Conservation (phyloP, 2,797 vertebrate genomes). For the Paedocypris micromegethes region DNA sequence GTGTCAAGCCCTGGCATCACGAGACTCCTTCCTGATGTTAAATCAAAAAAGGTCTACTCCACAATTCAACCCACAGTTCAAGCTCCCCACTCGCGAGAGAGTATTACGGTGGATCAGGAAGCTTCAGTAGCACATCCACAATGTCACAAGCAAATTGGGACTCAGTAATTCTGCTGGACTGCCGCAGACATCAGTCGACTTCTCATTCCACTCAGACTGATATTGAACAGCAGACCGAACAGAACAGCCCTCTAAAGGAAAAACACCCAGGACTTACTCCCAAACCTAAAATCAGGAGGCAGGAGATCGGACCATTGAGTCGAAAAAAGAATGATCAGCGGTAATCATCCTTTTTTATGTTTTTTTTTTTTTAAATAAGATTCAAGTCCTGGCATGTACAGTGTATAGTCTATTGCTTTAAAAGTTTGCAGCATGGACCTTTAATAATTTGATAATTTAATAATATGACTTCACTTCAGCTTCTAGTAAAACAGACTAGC, state of each 20-base stretch:
- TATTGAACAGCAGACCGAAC: constrained; percentile 21
- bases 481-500: too few relatives aligned
- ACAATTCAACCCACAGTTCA: constrained; percentile 57
- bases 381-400: too few relatives aligned
- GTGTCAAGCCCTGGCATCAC: constrained; percentile 47
- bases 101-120: constrained; percentile 22
- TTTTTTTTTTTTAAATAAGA: background rate
- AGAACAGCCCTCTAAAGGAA: constrained; percentile 6
- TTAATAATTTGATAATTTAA: too few relatives aligned
- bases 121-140: background rate
- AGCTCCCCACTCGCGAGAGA: constrained; percentile 26
- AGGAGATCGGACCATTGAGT: constrained; percentile 4
- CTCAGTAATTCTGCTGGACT: background rate
- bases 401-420: too few relatives aligned
- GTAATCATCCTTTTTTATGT: constrained; percentile 43
- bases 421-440: too few relatives aligned
- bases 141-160: constrained; percentile 18
- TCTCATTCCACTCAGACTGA: constrained; percentile 26
- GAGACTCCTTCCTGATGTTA: constrained; percentile 41
- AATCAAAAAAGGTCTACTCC: constrained; percentile 59
- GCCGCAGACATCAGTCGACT: constrained; percentile 10
- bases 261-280: constrained; percentile 29
- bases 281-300: constrained; percentile 32
- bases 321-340: constrained; percentile 57
- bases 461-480: too few relatives aligned